phyloP scores from a whole-genome alignment of 2,888 invertebrate species.

The Diogma glabrata region DNA sequence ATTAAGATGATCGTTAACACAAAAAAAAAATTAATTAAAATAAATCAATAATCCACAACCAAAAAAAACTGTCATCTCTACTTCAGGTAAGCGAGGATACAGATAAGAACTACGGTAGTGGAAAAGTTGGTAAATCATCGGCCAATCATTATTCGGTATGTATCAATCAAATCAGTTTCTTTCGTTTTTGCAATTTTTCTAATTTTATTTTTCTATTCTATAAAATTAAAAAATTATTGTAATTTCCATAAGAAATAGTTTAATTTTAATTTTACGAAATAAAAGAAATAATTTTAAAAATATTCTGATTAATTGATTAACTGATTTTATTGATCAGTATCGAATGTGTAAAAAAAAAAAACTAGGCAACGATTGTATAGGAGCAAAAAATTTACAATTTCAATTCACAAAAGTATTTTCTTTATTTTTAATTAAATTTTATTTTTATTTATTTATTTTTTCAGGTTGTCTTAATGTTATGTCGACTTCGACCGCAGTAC shows the following conservation, averaged over 20 bases:
- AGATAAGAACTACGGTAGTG: slow-evolving; percentile 28
- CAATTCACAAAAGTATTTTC: background rate
- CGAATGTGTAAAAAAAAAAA: slow-evolving; percentile 2
- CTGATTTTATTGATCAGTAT: slow-evolving; percentile 9
- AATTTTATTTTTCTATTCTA: slow-evolving; percentile 1
- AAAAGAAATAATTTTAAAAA: slow-evolving; percentile 3
- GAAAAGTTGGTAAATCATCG: slow-evolving; percentile 38
- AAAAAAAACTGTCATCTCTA: slow-evolving; percentile 17
- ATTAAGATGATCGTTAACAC: slow-evolving; percentile 1
- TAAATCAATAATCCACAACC: background rate
- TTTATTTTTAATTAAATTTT: background rate
- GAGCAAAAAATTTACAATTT: background rate
- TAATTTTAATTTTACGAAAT: background rate
- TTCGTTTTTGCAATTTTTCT: slow-evolving; percentile 9
- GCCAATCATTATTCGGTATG: slow-evolving; percentile 39
- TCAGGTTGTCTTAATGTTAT: slow-evolving; percentile 87
- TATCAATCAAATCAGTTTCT: slow-evolving; percentile 38
- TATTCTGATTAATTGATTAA: background rate
- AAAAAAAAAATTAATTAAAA: background rate
- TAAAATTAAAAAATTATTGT: slow-evolving; percentile 1
- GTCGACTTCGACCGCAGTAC: slow-evolving; percentile 85
- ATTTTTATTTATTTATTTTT: background rate
- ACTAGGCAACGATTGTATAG: background rate
- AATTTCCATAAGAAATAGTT: background rate
- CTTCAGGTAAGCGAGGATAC: slow-evolving; percentile 37